Percentiles rank a stretch among this genome's conserved stretches.
Conservation (phyloP, 2,113 vertebrate genomes). For the Hippolais icterina region DNA sequence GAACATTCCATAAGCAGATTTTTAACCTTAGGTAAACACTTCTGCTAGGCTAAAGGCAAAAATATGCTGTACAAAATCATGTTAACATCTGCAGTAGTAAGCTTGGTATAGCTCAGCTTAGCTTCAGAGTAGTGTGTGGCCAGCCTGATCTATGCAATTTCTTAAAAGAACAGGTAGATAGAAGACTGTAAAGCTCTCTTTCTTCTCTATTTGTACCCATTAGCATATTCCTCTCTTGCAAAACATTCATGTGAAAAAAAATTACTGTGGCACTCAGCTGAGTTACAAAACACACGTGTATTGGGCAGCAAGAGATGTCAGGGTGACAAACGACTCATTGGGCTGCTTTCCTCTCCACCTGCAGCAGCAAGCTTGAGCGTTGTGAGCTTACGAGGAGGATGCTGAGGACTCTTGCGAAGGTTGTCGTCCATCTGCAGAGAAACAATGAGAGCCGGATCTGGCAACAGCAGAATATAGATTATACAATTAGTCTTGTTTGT, state of each 20-base stretch:
- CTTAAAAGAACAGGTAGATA: background rate
- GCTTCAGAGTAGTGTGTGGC: constrained; percentile 23
- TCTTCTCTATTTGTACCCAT: constrained; percentile 4
- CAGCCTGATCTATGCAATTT: constrained; percentile 33
- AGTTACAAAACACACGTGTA: background rate
- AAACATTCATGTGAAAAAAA: constrained; percentile 6
- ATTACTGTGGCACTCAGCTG: background rate
- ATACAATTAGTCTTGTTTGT: background rate
- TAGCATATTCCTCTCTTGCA: background rate
- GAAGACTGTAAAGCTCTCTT: background rate
- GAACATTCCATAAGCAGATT: constrained; percentile 39
- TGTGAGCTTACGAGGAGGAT: constrained; percentile 83
- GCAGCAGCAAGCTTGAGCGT: constrained; percentile 79
- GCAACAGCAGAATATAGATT: constrained; percentile 19
- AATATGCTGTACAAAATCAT: constrained; percentile 29
- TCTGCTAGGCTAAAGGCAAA: constrained; percentile 50
- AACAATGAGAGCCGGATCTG: constrained; percentile 62
- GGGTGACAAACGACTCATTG: constrained; percentile 77
- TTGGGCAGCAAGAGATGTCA: constrained; percentile 16
- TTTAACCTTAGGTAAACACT: constrained; percentile 52
- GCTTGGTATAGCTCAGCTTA: constrained; percentile 1
- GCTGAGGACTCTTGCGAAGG: constrained; percentile 94
- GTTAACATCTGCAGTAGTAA: background rate
- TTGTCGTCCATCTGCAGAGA: constrained; percentile 94
- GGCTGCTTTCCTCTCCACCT: constrained; percentile 75